These are phyloP conservation scores for Epizoanthus ramosus DNA, from an alignment of 92 coral and sea anemone genomes.

Conservation along the genomic window DNA sequence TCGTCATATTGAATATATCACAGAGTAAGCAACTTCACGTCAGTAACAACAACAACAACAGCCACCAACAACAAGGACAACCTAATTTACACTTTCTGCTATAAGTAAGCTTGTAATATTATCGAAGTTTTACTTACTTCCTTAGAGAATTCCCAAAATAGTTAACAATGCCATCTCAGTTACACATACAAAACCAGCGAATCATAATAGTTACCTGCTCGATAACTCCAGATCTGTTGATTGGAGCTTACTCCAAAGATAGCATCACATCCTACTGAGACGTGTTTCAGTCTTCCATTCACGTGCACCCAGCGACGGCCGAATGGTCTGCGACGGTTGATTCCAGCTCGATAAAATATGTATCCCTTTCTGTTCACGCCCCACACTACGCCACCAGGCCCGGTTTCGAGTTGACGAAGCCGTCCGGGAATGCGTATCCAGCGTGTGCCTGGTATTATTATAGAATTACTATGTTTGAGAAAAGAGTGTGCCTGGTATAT, in stretches of 20 bases:
- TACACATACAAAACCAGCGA: no score
- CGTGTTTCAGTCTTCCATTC: slow-evolving; percentile 32
- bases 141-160: no score
- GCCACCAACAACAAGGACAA: no score
- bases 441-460: background rate
- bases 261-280: slow-evolving; percentile 28
- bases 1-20: no score
- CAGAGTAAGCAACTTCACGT: no score
- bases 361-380: slow-evolving; percentile 25
- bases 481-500: no score
- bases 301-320: slow-evolving; percentile 38
- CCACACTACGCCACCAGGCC: slow-evolving; percentile 29
- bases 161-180: no score
- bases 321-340: slow-evolving; percentile 13
- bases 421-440: slow-evolving; percentile 31
- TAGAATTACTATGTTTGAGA: no score
- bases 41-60: no score
- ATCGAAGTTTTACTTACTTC: no score
- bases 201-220: slow-evolving; percentile 1
- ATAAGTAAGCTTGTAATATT: no score
- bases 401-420: slow-evolving; percentile 31
- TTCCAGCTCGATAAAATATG: slow-evolving; percentile 30
- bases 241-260: slow-evolving; percentile 27
- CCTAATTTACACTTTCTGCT: no score
- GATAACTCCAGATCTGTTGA: slow-evolving; percentile 17